Conservation (phyloP, 1,140 invertebrate species). For the Vanessa atalanta region DNA sequence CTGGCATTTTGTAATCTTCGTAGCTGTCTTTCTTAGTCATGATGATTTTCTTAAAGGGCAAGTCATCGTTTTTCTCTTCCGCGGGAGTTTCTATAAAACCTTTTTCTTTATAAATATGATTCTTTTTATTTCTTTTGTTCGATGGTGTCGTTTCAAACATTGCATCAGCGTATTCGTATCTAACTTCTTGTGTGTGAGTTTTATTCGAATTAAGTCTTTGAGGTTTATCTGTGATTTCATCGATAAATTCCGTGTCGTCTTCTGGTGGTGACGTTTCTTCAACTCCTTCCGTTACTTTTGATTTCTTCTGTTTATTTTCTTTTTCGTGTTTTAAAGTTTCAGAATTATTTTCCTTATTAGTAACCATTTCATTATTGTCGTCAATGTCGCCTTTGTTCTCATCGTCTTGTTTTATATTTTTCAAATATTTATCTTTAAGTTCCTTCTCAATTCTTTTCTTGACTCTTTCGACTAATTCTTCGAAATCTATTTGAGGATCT, state of each 20-base stretch:
- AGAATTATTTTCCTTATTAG: neutral
- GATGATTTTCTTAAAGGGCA: constrained; percentile 30
- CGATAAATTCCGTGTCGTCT: neutral
- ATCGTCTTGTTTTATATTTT: neutral
- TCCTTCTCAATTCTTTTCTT: constrained; percentile 22
- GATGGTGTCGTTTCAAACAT: constrained; percentile 4
- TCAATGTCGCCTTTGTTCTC: neutral
- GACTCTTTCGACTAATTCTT: constrained; percentile 9
- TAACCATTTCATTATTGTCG: neutral
- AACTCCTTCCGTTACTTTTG: neutral
- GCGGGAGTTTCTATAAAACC: neutral
- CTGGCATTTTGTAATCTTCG: constrained; percentile 56
- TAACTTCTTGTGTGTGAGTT: neutral
- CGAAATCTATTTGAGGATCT: constrained; percentile 15
- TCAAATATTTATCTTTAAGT: constrained; percentile 10
- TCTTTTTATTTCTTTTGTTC: constrained; percentile 10
- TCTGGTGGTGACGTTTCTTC: neutral
- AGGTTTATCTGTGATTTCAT: neutral
- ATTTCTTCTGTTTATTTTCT: neutral
- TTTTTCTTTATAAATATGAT: constrained; percentile 3
- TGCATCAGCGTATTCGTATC: constrained; percentile 16
- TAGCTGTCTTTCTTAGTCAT: constrained; percentile 56
- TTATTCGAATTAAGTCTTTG: neutral
- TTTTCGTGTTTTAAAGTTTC: neutral
- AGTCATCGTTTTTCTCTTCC: constrained; percentile 4